A percentile compares a stretch with the other conserved stretches of the same genome.
Conservation (phyloP, 2,797 vertebrate species). For the Oryzias dopingdopingensis region DNA sequence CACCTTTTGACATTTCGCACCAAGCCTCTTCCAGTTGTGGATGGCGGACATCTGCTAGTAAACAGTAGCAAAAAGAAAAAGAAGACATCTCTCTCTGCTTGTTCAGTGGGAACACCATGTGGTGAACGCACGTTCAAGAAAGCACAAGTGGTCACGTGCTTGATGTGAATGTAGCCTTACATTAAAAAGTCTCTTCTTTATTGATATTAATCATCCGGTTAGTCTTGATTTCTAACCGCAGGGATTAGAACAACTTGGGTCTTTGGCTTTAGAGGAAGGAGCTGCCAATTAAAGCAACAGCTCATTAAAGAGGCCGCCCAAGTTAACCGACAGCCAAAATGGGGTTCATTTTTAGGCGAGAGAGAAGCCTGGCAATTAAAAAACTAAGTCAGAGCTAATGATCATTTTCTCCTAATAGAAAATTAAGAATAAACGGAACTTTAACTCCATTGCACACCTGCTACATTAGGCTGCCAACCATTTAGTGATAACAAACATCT, state of each 20-base stretch:
- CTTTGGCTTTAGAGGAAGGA: constrained; percentile 15
- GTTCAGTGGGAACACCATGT: too few relatives aligned
- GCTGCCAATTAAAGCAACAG: constrained; percentile 47
- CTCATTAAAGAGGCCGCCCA: constrained; percentile 46
- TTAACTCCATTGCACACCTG: too few relatives aligned
- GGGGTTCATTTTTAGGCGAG: constrained; percentile 31
- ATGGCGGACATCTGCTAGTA: too few relatives aligned
- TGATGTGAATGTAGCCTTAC: neutral
- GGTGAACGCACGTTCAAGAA: too few relatives aligned
- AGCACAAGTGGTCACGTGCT: too few relatives aligned
- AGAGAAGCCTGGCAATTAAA: constrained; percentile 25
- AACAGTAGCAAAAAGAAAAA: too few relatives aligned
- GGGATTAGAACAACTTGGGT: constrained; percentile 17
- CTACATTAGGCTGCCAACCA: neutral
- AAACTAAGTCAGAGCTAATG: constrained; percentile 47
- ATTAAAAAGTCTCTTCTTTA: neutral
- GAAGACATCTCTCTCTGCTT: too few relatives aligned
- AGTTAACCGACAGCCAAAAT: constrained; percentile 50
- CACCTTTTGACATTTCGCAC: too few relatives aligned
- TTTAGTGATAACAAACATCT: constrained; percentile 15
- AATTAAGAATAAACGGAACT: constrained; percentile 4
- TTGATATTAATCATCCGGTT: constrained; percentile 8
- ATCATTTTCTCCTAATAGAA: constrained; percentile 47
- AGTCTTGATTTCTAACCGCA: constrained; percentile 20
- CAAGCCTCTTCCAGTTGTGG: too few relatives aligned